Evolutionary conservation across 2,888 invertebrate species (phyloP).

Genomic region (Idaea biselata): DNA sequence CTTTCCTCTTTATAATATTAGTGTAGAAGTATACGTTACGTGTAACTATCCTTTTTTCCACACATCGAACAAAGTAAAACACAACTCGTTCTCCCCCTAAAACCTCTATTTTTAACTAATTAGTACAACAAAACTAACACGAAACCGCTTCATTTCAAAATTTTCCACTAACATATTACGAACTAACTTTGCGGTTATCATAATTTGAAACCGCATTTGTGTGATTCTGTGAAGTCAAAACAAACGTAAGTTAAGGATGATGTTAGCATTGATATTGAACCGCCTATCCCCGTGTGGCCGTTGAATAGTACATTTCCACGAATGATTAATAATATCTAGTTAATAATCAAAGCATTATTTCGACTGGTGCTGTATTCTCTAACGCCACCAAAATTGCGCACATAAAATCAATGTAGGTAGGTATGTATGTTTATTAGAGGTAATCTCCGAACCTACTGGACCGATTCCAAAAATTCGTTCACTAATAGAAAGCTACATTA

Average conservation of each 20-base stretch:
- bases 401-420: no score
- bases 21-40: no score
- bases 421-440: no score
- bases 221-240: constrained; percentile 29
- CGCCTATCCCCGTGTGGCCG: constrained; percentile 59
- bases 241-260: constrained; percentile 38
- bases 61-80: neutral
- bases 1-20: no score
- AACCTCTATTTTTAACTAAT: neutral
- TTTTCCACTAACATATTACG: neutral
- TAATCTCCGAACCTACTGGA: no score
- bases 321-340: constrained; percentile 61
- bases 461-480: no score
- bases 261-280: constrained; percentile 64
- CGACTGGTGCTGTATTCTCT: constrained; percentile 28
- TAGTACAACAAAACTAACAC: neutral
- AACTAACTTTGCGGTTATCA: neutral
- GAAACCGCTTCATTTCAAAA: neutral
- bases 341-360: constrained; percentile 69
- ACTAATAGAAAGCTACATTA: no score
- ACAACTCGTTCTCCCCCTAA: neutral
- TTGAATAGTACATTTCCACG: constrained; percentile 65
- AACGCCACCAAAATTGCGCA: neutral
- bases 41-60: no score
- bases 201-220: neutral